A percentile compares a stretch with the other conserved stretches of the same genome.
These are phyloP conservation scores for Anguilla obscura DNA, from an alignment of 2,797 vertebrate genomes.

Conservation along the genomic window DNA sequence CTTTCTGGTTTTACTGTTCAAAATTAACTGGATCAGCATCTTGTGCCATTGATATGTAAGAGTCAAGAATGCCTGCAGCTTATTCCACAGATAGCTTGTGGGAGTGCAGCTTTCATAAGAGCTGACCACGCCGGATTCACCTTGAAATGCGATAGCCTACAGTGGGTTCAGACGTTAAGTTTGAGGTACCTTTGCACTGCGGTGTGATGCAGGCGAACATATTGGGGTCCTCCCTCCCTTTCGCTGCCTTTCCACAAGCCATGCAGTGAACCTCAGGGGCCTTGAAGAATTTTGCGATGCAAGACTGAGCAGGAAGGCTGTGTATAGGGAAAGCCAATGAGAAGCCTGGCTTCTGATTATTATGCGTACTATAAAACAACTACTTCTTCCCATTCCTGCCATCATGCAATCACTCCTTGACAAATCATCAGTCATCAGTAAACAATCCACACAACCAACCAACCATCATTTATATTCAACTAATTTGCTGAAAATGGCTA, in stretches of 20 bases:
- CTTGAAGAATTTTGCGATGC: conserved; percentile 54
- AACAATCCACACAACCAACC: not conserved
- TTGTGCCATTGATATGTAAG: not conserved
- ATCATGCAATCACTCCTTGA: not conserved
- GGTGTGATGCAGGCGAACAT: conserved; percentile 65
- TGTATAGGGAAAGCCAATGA: not conserved
- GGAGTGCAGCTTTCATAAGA: not conserved
- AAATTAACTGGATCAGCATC: not conserved
- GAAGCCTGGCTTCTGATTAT: not conserved
- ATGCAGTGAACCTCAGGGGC: conserved; percentile 62
- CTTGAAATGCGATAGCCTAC: not conserved
- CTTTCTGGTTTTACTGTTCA: not conserved
- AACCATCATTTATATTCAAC: not conserved
- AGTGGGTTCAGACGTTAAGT: not conserved
- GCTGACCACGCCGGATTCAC: not conserved
- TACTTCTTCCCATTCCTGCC: not conserved
- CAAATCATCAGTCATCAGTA: not conserved
- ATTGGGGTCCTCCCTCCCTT: conserved; percentile 20
- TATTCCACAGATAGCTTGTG: not conserved
- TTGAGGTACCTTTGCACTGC: conserved; percentile 69
- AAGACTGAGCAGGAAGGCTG: conserved; percentile 62
- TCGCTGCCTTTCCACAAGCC: conserved; percentile 63
- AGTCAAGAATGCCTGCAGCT: not conserved
- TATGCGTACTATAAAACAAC: not conserved
- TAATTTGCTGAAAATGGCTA: not conserved